These are phyloP conservation scores for Polyergus mexicanus DNA, from an alignment of 1,140 invertebrate species.

Conservation along the genomic window DNA sequence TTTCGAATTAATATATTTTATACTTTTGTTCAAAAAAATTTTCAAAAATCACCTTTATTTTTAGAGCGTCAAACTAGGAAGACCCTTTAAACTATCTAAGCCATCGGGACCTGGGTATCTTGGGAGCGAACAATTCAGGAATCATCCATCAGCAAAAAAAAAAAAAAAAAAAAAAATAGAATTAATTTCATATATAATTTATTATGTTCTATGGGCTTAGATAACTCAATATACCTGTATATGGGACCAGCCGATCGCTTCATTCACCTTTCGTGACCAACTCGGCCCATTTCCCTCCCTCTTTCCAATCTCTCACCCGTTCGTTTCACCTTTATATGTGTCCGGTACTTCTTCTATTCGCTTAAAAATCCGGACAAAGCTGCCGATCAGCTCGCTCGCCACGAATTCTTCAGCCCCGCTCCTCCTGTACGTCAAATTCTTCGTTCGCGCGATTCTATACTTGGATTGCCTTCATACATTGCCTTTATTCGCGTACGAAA, in stretches of 20 bases:
- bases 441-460: background rate
- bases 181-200: too few relatives aligned
- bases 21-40: too few relatives aligned
- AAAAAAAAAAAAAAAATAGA: too few relatives aligned
- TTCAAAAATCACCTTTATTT: too few relatives aligned
- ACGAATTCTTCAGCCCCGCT: conserved; percentile 33
- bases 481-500: conserved; percentile 57
- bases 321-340: background rate
- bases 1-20: too few relatives aligned
- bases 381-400: conserved; percentile 43
- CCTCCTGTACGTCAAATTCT: background rate
- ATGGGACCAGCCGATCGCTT: conserved; percentile 10
- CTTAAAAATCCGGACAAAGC: conserved; percentile 27
- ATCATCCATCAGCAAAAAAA: too few relatives aligned
- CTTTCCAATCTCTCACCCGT: background rate
- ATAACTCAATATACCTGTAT: too few relatives aligned
- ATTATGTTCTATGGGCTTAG: too few relatives aligned
- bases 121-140: too few relatives aligned
- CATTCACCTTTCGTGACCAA: conserved; percentile 75
- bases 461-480: background rate
- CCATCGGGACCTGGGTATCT: too few relatives aligned
- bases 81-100: too few relatives aligned
- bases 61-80: too few relatives aligned
- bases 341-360: conserved; percentile 22
- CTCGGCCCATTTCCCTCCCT: conserved; percentile 67